Evolutionary conservation across 2,797 vertebrate genomes (phyloP).

Genomic region (Sparus aurata): DNA sequence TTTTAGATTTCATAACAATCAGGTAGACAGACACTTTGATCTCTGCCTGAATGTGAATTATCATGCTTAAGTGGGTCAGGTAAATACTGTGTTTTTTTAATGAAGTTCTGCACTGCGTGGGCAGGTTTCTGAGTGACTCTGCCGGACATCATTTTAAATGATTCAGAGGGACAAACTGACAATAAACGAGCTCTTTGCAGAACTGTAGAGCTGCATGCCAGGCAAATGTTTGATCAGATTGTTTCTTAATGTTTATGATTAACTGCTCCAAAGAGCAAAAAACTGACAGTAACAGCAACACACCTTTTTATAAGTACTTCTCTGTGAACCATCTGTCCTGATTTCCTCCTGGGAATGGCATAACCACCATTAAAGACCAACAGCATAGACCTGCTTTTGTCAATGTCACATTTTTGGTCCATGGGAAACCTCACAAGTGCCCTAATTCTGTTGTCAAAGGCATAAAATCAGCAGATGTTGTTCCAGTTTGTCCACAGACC

Average conservation of each 20-base stretch:
- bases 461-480: neutral
- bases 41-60: constrained; percentile 32
- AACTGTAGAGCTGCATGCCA: neutral
- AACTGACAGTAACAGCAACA: neutral
- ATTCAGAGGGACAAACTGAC: neutral
- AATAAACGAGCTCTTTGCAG: neutral
- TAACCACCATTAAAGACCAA: neutral
- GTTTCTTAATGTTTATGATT: neutral
- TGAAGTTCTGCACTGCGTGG: neutral
- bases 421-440: constrained; percentile 26
- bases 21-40: constrained; percentile 51
- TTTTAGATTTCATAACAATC: constrained; percentile 45
- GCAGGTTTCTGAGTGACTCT: constrained; percentile 12
- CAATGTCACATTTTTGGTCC: constrained; percentile 1
- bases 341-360: constrained; percentile 2
- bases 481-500: constrained; percentile 12
- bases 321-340: neutral
- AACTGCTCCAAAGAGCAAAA: neutral
- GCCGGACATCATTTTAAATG: neutral
- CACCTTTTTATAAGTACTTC: neutral
- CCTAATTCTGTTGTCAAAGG: constrained; percentile 8
- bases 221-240: neutral
- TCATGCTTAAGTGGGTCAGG: constrained; percentile 55
- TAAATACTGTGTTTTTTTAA: constrained; percentile 33
- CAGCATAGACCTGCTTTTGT: constrained; percentile 10